These are phyloP conservation scores for Metellina segmentata DNA, from an alignment of 2,888 invertebrate species.

Conservation along the genomic window DNA sequence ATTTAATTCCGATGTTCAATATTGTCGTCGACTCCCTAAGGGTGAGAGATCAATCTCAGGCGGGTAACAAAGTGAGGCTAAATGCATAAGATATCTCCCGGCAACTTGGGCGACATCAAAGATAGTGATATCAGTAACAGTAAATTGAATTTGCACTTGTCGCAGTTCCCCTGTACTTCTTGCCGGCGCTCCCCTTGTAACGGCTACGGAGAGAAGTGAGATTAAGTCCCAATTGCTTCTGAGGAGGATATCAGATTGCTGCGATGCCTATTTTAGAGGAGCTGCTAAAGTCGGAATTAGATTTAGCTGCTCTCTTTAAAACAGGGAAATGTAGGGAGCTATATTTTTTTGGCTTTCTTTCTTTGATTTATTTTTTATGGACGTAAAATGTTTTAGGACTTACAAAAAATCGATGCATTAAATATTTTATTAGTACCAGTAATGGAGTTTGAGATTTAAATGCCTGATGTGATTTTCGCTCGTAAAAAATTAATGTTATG, in stretches of 20 bases:
- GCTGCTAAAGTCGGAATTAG: neutral
- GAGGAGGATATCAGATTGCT: neutral
- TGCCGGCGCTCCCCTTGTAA: neutral
- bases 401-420: neutral
- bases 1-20: conserved; percentile 73
- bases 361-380: neutral
- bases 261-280: neutral
- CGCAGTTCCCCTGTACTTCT: conserved; percentile 22
- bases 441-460: neutral
- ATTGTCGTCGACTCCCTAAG: conserved; percentile 58
- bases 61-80: conserved; percentile 70
- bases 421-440: neutral
- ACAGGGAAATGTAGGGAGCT: neutral
- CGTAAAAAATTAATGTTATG: neutral
- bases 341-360: neutral
- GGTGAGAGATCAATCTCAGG: conserved; percentile 72
- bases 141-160: conserved; percentile 74
- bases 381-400: neutral
- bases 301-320: neutral
- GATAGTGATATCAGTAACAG: conserved; percentile 70
- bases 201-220: neutral
- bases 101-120: conserved; percentile 66
- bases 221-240: neutral
- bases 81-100: conserved; percentile 63
- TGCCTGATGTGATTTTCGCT: neutral